Percentiles rank a stretch among this genome's conserved stretches.
Evolutionary conservation across 92 coral and sea anemone species (phyloP).

Genomic region (Zoanthus gigantus): DNA sequence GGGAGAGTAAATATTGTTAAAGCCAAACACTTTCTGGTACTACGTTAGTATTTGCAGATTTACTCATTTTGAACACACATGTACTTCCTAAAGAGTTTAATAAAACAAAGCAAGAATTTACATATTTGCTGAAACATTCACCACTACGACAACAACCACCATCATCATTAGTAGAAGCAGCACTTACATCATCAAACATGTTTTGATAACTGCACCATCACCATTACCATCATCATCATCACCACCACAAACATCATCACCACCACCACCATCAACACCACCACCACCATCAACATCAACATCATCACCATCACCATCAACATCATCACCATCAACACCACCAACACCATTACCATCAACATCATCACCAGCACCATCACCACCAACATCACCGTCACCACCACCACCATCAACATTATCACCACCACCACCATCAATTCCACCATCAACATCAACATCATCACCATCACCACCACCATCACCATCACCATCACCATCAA

Average conservation of each 20-base stretch:
- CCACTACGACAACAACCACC: background rate
- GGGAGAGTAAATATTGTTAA: too few species aligned
- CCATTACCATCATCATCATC: background rate
- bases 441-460: background rate
- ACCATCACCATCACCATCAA: background rate
- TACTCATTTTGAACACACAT: too few species aligned
- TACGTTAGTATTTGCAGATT: too few species aligned
- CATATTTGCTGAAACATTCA: background rate
- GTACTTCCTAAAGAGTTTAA: too few species aligned
- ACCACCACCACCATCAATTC: background rate
- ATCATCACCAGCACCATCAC: too few species aligned
- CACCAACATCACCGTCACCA: background rate
- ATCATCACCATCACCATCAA: background rate
- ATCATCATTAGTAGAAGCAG: background rate
- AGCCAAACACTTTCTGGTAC: too few species aligned
- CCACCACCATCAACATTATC: background rate
- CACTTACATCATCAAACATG: background rate
- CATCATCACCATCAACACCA: too few species aligned
- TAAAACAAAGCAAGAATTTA: too few species aligned
- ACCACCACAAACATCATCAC: background rate
- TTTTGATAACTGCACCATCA: background rate
- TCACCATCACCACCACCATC: background rate
- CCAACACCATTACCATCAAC: too few species aligned
- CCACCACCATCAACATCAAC: background rate
- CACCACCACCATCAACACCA: background rate